These are phyloP conservation scores for Megaptera novaeangliae DNA, from an alignment of 2,113 vertebrate genomes.

Conservation along the genomic window DNA sequence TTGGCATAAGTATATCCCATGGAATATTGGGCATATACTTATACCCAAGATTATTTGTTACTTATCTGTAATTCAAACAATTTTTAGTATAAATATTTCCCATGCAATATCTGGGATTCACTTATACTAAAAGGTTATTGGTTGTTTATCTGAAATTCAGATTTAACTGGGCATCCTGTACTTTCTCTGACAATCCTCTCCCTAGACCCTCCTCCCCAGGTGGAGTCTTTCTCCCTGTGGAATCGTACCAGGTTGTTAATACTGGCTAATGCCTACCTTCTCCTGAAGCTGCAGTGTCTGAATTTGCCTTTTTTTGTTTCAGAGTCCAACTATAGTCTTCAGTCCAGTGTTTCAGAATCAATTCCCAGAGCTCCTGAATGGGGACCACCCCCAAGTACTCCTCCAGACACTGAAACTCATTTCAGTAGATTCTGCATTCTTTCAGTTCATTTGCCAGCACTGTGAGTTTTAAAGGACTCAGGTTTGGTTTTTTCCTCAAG, in stretches of 20 bases:
- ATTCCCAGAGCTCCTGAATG: conserved; percentile 61
- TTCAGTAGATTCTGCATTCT: conserved; percentile 38
- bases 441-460: conserved; percentile 61
- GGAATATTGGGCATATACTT: not conserved
- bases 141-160: not conserved
- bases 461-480: conserved; percentile 53
- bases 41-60: not conserved
- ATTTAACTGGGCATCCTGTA: not conserved
- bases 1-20: not conserved
- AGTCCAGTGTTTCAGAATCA: conserved; percentile 62
- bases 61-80: not conserved
- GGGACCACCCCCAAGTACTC: conserved; percentile 60
- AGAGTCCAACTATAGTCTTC: conserved; percentile 68
- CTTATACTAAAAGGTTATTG: not conserved
- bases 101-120: not conserved
- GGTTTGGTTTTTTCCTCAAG: conserved; percentile 38
- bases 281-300: not conserved
- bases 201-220: not conserved
- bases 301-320: not conserved
- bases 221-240: not conserved
- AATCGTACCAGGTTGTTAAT: not conserved
- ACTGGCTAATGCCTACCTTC: not conserved
- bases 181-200: not conserved
- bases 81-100: not conserved
- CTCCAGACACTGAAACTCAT: conserved; percentile 37